Evolutionary conservation across 1,140 invertebrate genomes (phyloP).

Genomic region (Ostrea denselamellosa): DNA sequence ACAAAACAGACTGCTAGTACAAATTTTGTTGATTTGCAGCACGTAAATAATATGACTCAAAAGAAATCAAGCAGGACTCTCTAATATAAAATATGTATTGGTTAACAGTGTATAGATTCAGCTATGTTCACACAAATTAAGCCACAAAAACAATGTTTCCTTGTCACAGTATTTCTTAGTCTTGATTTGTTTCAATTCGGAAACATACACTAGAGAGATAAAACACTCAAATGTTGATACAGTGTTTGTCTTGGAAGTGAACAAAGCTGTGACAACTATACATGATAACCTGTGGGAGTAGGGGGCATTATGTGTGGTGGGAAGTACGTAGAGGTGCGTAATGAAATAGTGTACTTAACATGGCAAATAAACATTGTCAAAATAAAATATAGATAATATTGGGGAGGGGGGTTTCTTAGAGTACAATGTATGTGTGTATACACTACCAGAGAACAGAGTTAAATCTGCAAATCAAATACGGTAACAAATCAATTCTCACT

Average conservation of each 20-base stretch:
- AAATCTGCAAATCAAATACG: constrained; percentile 57
- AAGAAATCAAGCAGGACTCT: constrained; percentile 28
- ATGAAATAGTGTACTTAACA: not conserved
- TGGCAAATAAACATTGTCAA: not conserved
- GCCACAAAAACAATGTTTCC: too few species aligned
- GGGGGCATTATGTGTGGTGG: not conserved
- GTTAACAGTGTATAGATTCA: not conserved
- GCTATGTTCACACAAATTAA: not conserved
- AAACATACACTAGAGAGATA: not conserved
- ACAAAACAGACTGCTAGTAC: too few species aligned
- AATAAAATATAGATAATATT: constrained; percentile 15
- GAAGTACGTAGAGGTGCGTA: not conserved
- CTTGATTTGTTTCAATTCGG: not conserved
- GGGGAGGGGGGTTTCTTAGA: not conserved
- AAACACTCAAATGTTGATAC: not conserved
- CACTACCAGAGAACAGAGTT: constrained; percentile 60
- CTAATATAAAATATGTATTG: not conserved
- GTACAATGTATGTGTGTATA: constrained; percentile 49
- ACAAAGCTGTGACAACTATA: not conserved
- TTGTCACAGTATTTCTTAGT: too few species aligned
- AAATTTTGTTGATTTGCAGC: too few species aligned
- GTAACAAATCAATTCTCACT: constrained; percentile 21
- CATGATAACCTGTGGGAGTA: not conserved
- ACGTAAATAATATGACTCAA: not conserved
- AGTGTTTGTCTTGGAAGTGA: not conserved